Base-by-base conservation (phyloP, 2,797 vertebrate species). In the Chloroceryle amazona region DNA sequence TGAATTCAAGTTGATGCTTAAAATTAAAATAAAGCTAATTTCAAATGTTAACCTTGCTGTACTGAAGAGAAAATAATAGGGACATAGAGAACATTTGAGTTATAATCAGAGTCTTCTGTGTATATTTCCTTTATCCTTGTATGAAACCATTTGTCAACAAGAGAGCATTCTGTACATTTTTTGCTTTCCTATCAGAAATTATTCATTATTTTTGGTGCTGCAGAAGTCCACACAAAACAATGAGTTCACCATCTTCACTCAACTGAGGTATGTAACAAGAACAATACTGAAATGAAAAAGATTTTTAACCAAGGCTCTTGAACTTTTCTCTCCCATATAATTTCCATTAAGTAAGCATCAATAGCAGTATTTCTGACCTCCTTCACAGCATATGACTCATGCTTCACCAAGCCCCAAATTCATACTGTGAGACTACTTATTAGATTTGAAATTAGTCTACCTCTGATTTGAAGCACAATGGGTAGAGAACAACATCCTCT, bases 311-410 rank as follows among this genome's bases (percentile, higher is more conserved):
- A 51, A 68, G 31, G 9, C 10, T 86, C 3, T 20, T 6, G 1
- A 86, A 72, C 47, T 85, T 46, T 2, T 37, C 15, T 75, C n/a
- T 90, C 28, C 41, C 8, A 23, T 68, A 42, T 47, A 86, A 96
- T 79, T 95, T 70, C 17, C 42, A 60, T 11, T 7, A 39, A 92
- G 35, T 16, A 44, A 84, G 26, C n/a, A 76, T n/a, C 57, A 86
- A 25, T 15, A 89, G 22, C 14, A 81, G 62, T 60, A 41, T 75
- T 90, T 95, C 61, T 90, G 81, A 81, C 80, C 58, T 93, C 29
- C 42, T 78, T 72, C 42, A 31, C 33, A 18, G 17, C 51, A 46
- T 72, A 63, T 93, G 89, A 94, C 49, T 96, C 72, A 90, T 17
- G 25, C 39, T 81, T 88, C 58, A 92, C 72, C 79, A 72, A 66